Conservation (phyloP, 1,140 invertebrate genomes). For the Pseudomyrmex dendroicus region DNA sequence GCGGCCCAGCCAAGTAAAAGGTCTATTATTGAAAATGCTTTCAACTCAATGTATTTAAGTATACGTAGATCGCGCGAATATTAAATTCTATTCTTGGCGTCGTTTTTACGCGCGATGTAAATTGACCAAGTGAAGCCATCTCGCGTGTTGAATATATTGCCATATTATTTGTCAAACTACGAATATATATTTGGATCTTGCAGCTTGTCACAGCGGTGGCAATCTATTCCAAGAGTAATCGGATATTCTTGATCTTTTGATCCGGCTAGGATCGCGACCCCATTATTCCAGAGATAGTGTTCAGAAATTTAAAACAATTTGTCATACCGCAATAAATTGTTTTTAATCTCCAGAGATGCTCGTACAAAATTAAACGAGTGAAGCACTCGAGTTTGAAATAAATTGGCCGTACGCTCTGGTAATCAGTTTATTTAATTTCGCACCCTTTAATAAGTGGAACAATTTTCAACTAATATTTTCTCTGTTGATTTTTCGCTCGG, state of each 20-base stretch:
- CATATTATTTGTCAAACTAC: conserved; percentile 28
- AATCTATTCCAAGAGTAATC: conserved; percentile 24
- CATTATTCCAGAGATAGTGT: conserved; percentile 6
- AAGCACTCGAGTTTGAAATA: neutral
- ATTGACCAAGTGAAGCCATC: neutral
- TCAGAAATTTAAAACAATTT: neutral
- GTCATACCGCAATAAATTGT: conserved; percentile 21
- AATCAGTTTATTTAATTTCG: conserved; percentile 1
- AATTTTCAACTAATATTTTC: neutral
- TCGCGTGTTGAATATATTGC: neutral
- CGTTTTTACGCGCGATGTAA: neutral
- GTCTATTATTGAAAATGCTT: neutral
- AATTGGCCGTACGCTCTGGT: neutral
- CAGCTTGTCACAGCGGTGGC: conserved; percentile 5
- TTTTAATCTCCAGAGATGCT: neutral
- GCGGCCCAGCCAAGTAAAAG: neutral
- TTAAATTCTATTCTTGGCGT: conserved; percentile 11
- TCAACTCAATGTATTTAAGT: neutral
- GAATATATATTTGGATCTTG: conserved; percentile 36
- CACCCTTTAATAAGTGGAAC: neutral
- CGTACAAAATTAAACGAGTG: neutral
- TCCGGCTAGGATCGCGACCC: neutral
- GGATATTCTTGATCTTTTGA: conserved; percentile 51
- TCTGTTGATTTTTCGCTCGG: conserved; percentile 23
- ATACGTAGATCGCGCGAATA: neutral